phyloP scores from a whole-genome alignment of 2,113 vertebrate genomes.

The Australoheros scitulus region DNA sequence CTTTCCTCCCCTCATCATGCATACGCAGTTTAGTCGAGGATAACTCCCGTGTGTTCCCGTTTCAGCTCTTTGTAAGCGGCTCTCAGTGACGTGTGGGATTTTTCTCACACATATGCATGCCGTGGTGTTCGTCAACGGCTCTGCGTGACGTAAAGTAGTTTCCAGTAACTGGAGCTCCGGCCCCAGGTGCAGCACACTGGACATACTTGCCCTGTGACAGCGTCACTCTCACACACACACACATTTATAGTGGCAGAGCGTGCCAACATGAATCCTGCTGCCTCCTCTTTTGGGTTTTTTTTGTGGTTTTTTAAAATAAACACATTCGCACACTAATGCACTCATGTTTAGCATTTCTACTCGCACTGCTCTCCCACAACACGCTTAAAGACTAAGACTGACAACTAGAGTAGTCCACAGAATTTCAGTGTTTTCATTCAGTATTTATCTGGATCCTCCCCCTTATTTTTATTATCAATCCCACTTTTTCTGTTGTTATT shows the following conservation, averaged over 20 bases:
- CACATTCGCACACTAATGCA: neutral
- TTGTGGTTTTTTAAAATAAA: neutral
- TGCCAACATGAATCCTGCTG: constrained; percentile 9
- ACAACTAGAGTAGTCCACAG: constrained; percentile 3
- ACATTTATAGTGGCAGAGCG: neutral
- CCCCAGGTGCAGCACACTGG: constrained; percentile 57
- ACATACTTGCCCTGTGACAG: constrained; percentile 51
- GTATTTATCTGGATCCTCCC: neutral
- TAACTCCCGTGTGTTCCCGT: neutral
- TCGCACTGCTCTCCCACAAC: constrained; percentile 30
- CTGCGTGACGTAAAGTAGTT: constrained; percentile 56
- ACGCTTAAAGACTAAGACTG: constrained; percentile 5
- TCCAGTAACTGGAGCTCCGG: constrained; percentile 58
- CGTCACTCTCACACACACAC: constrained; percentile 35
- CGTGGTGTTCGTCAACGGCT: constrained; percentile 22
- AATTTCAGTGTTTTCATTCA: constrained; percentile 5
- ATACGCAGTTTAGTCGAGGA: constrained; percentile 15
- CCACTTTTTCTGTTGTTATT: neutral
- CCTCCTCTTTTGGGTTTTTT: neutral
- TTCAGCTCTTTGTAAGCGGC: constrained; percentile 21
- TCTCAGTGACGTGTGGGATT: constrained; percentile 31
- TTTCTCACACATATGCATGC: constrained; percentile 3
- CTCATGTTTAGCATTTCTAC: constrained; percentile 29
- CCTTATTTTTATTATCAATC: neutral
- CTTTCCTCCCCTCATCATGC: neutral